Evolutionary conservation across 2,797 vertebrate species (phyloP).

Genomic region (Coendou prehensilis): DNA sequence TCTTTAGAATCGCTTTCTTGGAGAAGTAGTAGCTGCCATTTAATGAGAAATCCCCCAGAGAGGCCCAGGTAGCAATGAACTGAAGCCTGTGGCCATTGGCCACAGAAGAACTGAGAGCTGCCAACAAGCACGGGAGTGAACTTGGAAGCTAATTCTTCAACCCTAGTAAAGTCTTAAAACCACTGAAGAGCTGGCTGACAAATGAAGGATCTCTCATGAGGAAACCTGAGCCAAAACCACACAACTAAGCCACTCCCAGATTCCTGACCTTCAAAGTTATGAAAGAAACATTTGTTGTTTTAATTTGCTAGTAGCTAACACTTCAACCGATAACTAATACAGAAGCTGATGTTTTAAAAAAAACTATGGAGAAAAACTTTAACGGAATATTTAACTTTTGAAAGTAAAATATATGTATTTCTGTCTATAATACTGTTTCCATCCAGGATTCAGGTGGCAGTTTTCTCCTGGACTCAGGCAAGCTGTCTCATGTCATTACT

Average conservation of each 20-base stretch:
- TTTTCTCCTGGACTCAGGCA: slow-evolving; percentile 72
- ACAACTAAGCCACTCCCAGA: not conserved
- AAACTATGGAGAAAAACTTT: slow-evolving; percentile 32
- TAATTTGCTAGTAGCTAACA: slow-evolving; percentile 38
- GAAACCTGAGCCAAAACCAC: slow-evolving; percentile 46
- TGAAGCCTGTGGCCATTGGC: not conserved
- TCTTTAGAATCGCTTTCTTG: not conserved
- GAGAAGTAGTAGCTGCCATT: not conserved
- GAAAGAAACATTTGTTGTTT: slow-evolving; percentile 33
- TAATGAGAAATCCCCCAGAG: not conserved
- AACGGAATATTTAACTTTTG: slow-evolving; percentile 25
- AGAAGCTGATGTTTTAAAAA: slow-evolving; percentile 23
- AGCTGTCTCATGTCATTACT: slow-evolving; percentile 84
- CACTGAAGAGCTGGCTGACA: not conserved
- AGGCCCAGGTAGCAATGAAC: not conserved
- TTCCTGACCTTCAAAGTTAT: slow-evolving; percentile 36
- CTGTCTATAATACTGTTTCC: slow-evolving; percentile 43
- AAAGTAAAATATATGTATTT: slow-evolving; percentile 41
- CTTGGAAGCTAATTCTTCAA: not conserved
- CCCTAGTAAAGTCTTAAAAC: not conserved
- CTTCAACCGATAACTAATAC: not conserved
- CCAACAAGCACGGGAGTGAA: not conserved
- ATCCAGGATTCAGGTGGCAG: slow-evolving; percentile 58
- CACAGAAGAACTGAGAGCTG: not conserved
- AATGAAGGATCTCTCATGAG: slow-evolving; percentile 19